These are phyloP conservation scores for Catocala sponsa DNA, from an alignment of 2,888 invertebrate genomes.

Conservation along the genomic window DNA sequence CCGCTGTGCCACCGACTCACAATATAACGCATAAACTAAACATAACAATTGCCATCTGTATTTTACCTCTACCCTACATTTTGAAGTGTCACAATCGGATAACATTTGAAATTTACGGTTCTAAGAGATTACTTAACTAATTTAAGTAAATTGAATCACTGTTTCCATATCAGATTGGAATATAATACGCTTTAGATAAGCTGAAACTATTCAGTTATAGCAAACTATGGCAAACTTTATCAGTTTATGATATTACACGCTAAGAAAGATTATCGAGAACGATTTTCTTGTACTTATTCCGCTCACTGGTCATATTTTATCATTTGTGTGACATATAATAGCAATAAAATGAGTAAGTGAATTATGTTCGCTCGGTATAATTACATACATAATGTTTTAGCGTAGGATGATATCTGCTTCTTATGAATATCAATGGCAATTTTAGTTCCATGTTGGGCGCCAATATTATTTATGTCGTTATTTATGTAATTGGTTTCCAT, in stretches of 20 bases:
- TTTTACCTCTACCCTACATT: too few species aligned
- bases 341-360: neutral
- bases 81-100: too few species aligned
- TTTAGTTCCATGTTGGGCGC: slow-evolving; percentile 5
- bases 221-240: neutral
- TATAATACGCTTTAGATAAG: neutral
- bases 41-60: too few species aligned
- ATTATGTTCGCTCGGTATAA: neutral
- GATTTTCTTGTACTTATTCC: neutral
- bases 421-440: neutral
- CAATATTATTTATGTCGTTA: neutral
- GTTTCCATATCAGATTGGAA: neutral
- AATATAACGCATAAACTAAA: too few species aligned
- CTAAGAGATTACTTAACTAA: neutral
- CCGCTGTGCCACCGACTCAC: too few species aligned
- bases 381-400: too few species aligned
- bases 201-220: neutral
- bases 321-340: neutral
- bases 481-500: neutral
- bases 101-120: neutral
- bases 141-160: neutral
- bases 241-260: neutral
- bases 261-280: neutral
- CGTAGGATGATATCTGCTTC: too few species aligned
- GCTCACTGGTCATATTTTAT: neutral